phyloP scores from a whole-genome alignment of 2,888 invertebrate species.

The Eupithecia exiguata region DNA sequence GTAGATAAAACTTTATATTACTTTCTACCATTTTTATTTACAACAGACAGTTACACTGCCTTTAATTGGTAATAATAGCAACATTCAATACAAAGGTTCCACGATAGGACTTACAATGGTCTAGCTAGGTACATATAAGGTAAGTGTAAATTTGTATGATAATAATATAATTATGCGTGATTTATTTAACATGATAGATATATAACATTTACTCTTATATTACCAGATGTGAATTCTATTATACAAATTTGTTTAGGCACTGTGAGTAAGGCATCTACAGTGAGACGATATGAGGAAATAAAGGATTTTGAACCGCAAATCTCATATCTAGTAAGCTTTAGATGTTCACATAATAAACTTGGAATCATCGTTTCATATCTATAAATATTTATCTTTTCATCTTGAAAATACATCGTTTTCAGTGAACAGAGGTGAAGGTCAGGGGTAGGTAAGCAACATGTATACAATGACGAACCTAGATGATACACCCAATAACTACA shows the following conservation, averaged over 20 bases:
- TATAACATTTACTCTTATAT: constrained; percentile 64
- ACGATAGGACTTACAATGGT: constrained; percentile 40
- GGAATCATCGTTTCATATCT: not conserved
- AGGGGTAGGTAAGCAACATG: constrained; percentile 34
- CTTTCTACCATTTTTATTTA: constrained; percentile 52
- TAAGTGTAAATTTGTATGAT: constrained; percentile 43
- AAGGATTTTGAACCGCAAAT: constrained; percentile 34
- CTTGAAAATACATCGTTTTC: not conserved
- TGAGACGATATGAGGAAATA: constrained; percentile 84
- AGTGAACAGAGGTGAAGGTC: constrained; percentile 18
- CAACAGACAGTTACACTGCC: constrained; percentile 50
- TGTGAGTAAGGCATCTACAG: constrained; percentile 94
- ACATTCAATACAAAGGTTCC: constrained; percentile 42
- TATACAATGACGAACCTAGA: constrained; percentile 42
- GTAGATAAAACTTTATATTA: constrained; percentile 34
- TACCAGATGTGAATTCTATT: constrained; percentile 75
- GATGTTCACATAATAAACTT: not conserved
- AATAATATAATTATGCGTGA: constrained; percentile 41
- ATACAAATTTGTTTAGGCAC: constrained; percentile 87
- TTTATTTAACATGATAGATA: constrained; percentile 60
- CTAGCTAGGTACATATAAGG: constrained; percentile 38
- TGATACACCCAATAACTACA: constrained; percentile 39
- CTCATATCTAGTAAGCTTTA: constrained; percentile 11
- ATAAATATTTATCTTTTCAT: not conserved
- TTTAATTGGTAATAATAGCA: constrained; percentile 48